Evolutionary conservation across 2,888 invertebrate species (phyloP), one percentile per base, ranked within the genome.

Genomic region (Physocephala rufipes): DNA sequence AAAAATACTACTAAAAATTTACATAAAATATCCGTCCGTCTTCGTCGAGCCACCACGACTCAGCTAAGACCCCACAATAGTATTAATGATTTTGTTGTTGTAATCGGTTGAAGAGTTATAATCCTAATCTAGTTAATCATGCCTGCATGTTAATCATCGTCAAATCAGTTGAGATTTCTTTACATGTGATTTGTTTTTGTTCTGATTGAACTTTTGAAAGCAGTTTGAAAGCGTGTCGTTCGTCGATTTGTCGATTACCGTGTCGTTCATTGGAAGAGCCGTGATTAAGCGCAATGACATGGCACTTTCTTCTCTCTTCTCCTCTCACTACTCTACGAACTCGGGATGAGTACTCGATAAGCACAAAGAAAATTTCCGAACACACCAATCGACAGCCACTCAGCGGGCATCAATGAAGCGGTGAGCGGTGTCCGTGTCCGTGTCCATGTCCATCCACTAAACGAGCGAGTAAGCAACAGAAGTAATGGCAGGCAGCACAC

Each of bases 201-300:
- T 67, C 21, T 45, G 53, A 30, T 49, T 30, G 2, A 26, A 28
- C 30, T 28, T n/a, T n/a, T n/a, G n/a, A n/a, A n/a, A n/a, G n/a
- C n/a, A n/a, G n/a, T n/a, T 30, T 51, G 53, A 26, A 65, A 65
- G 53, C 30, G 13, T 53, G 51, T 43, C 67, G 45, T n/a, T n/a
- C 47, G 13, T 24, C 61, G 67, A 59, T 67, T 67, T n/a, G n/a
- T n/a, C n/a, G n/a, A n/a, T n/a, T n/a, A n/a, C n/a, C n/a, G n/a
- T n/a, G 21, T 30, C 26, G 61, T 62, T 68, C 68, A 51, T 9
- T 62, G 68, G 62, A 51, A 62, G 62, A 19, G 36, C n/a, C n/a
- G 71, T 71, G 82, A 82, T 82, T 82, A 83, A 82, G 79, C 81
- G 82, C 77, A 82, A 84, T 84, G 84, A 84, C 82, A 77, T 78